Conservation (phyloP, 2,113 vertebrate species). For the Lepus europaeus region DNA sequence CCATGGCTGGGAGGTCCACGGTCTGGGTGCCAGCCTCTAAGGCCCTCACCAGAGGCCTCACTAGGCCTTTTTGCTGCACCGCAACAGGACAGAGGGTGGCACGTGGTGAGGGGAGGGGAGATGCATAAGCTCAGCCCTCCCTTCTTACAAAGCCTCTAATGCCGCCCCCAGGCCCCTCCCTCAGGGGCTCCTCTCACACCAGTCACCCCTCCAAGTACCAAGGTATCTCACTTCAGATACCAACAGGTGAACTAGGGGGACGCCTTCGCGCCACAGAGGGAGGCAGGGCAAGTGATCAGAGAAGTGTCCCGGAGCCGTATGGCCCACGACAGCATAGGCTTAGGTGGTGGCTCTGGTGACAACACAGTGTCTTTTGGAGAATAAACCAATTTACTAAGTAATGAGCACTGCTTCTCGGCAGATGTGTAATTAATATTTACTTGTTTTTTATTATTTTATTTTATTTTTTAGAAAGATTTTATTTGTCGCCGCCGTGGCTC, state of each 20-base stretch:
- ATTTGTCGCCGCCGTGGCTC: no score
- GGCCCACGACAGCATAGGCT: neutral
- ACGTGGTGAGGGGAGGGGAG: no score
- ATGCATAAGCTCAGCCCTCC: no score
- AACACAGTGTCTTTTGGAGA: neutral
- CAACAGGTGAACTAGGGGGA: neutral
- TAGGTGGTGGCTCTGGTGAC: neutral
- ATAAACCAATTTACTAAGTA: neutral
- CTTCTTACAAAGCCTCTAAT: neutral
- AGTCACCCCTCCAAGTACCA: no score
- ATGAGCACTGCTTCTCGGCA: conserved; percentile 21
- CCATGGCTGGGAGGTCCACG: neutral
- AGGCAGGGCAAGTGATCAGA: neutral
- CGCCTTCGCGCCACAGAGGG: neutral
- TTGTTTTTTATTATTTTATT: conserved; percentile 38
- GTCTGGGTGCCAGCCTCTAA: neutral
- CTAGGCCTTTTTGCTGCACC: neutral
- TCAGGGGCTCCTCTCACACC: neutral
- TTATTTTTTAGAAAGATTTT: neutral
- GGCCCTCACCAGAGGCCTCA: no score
- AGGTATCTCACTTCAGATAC: no score
- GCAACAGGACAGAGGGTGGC: neutral
- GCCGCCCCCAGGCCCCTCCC: neutral
- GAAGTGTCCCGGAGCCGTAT: neutral
- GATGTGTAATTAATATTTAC: neutral